Evolutionary conservation across 2,113 vertebrate species (phyloP), one percentile per base, ranked within the genome.

Genomic region (Anolis sagrei): DNA sequence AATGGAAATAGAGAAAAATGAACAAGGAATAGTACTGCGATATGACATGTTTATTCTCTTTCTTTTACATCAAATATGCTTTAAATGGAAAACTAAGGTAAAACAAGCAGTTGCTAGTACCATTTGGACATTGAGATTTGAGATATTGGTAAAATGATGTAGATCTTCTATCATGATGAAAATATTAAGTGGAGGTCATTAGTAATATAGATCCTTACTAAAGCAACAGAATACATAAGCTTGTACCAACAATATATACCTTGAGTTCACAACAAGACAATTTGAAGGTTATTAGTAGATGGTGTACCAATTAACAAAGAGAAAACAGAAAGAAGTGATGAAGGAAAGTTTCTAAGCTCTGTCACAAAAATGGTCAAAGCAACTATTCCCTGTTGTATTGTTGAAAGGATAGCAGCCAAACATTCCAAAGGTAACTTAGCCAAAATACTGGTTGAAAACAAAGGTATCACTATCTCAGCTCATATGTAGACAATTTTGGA

Each of bases 221-320:
- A 29, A 82, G 32, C 74, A 89, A 4, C 19, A 0, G 7, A 90
- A 90, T 23, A 1, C 54, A 86, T 39, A 79, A 62, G n/a, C 2
- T 48, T 81, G 34, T 68, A 48, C 44, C 88, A 0, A 32, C 82
- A 44, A 86, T 76, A 82, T 80, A 79, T 64, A 90, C 87, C 83
- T 93, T 69, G 61, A 21, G 83, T 73, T 81, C 79, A 78, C 29
- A 14, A 64, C 62, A 58, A 81, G 54, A 58, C 5, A 82, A 74
- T 18, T 25, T 84, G 76, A 86, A 89, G 79, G 86, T 51, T 32
- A 90, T 89, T 87, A 89, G n/a, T 77, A 89, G 84, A 87, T 79
- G 44, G 79, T 78, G n/a, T 61, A 78, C 23, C 89, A 94, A 93
- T 92, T 90, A 92, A 88, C 83, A 79, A 74, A 87, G 39, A 5